Evolutionary conservation across 2,113 vertebrate genomes (phyloP), one percentile per base, ranked within the genome.

Genomic region (Manacus vitellinus): DNA sequence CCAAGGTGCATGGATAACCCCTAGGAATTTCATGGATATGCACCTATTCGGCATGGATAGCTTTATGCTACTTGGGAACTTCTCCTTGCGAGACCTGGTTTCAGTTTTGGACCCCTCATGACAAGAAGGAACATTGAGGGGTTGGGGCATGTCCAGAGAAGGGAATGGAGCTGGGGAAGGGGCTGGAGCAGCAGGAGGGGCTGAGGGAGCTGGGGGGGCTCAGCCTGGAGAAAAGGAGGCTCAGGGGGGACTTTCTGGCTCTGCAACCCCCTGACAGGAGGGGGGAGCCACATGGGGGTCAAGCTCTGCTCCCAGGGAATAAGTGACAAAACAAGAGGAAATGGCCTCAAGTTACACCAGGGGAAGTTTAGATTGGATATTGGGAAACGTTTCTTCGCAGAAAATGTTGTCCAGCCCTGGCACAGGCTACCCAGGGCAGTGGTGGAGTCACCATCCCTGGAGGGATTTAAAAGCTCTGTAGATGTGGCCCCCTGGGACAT

Each of bases 271-370:
- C 31, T 86, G 87, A 0, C 15, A 86, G 65, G 71, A 72, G 58
- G 19, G 8, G 8, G 15, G 24, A 74, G 31, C 3, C 0, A 6
- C 1, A 10, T 18, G 54, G 31, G 31, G 2, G 1, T 78, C 1
- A 0, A 43, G 27, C 8, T 58, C 7, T 63, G 44, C 24, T 80
- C 7, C 7, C 37, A 51, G 12, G 28, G 31, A 46, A 35, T 18
- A 55, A 72, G 17, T 23, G 20, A 71, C 37, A 54, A 44, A 25
- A 71, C 3, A 2, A 55, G 39, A 18, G 37, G 33, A 10, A 86
- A 54, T 0, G 0, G 13, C 24, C 28, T 10, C 33, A 37, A 0
- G 18, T 0, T 41, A 49, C 0, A 0, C 18, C 28, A 68, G 13
- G 12, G 22, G 9, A 56, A 7, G 61, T 35, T 78, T 25, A 25